Base-by-base conservation (phyloP, 92 coral and sea anemone species). In the Porites lobata region DNA sequence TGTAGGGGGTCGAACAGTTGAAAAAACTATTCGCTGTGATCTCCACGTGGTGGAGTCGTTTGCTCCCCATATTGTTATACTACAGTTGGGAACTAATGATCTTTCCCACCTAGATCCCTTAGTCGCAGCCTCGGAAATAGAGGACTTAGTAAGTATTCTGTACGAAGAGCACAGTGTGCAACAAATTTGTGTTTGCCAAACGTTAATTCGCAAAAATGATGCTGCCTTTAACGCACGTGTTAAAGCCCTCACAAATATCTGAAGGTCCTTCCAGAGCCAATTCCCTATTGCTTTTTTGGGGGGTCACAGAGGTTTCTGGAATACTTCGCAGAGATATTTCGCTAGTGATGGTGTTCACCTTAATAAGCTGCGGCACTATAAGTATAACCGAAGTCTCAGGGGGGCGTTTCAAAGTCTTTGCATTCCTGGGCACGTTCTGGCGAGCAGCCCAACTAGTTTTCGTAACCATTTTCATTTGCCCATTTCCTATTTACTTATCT, bases 251-350 rank as follows among this genome's bases (percentile, higher is more conserved):
- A 73, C n/a, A 9, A 50, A 73, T 84, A 73, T 17, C 14, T 84
- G 10, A 54, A 63, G 12, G 73, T 61, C 17, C 70, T 87, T 2
- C 53, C 72, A 1, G 74, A 70, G 57, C 65, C 90, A 4, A 67
- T 87, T 29, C 80, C 73, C 14, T 79, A 13, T 56, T 70, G 65
- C 9, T 19, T 73, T 63, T 87, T 54, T 64, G 65, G 90, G 86
- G 62, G 62, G 72, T 13, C 80, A 77, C 54, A 79, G 85, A 56
- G 85, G 90, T 10, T 71, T 87, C 7, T 79, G 90, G 85, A 24
- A 78, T 10, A 1, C 89, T 2, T 2, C 59, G 62, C 43, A 21
- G n/a, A 9, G 22, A 17, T 84, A 58, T 61, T 38, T 72, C 78
- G 78, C 71, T 50, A 50, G 72, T 67, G 72, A 24, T 67, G 72